phyloP scores from a whole-genome alignment of 2,888 invertebrate species.

The Plebejus argus region DNA sequence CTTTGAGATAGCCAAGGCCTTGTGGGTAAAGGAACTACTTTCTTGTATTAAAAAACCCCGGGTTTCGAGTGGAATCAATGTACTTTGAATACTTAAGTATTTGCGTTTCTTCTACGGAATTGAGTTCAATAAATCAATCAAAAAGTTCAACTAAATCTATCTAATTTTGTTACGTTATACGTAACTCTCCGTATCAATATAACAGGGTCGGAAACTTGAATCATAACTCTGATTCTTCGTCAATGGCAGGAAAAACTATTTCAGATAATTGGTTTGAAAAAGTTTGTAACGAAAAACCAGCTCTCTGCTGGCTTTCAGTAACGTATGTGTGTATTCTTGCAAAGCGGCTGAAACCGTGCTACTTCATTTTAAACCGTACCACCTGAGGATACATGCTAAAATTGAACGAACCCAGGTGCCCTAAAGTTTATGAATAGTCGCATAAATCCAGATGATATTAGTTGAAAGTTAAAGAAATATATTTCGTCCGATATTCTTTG shows the following conservation, averaged over 20 bases:
- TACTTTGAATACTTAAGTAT: too few relatives aligned
- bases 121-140: too few relatives aligned
- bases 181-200: background rate
- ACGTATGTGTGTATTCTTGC: conserved; percentile 26
- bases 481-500: conserved; percentile 8
- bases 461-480: conserved; percentile 26
- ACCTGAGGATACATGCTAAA: background rate
- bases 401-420: conserved; percentile 6
- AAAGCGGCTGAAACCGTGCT: background rate
- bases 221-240: conserved; percentile 18
- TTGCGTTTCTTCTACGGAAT: too few relatives aligned
- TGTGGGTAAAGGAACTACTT: background rate
- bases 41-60: background rate
- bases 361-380: background rate
- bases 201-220: background rate
- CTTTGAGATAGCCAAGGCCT: background rate
- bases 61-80: too few relatives aligned
- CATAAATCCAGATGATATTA: conserved; percentile 27
- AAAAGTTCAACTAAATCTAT: background rate
- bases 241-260: conserved; percentile 24
- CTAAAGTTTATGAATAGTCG: conserved; percentile 26
- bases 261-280: conserved; percentile 25
- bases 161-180: background rate
- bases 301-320: background rate
- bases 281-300: conserved; percentile 21